Conservation (phyloP, 1,140 invertebrate species). For the Zeugodacus cucurbitae region DNA sequence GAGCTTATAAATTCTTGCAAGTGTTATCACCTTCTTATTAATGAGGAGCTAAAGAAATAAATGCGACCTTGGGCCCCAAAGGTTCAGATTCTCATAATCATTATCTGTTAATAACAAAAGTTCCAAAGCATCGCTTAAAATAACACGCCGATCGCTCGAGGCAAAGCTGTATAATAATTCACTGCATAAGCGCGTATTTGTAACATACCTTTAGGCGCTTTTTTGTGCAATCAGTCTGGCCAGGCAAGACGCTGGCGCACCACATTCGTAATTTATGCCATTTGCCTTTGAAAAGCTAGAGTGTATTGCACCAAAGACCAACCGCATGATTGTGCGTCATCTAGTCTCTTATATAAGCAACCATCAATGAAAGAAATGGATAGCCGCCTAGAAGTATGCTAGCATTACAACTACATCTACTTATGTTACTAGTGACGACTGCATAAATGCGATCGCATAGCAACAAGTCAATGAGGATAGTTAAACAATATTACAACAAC, state of each 20-base stretch:
- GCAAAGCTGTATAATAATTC: too few relatives aligned
- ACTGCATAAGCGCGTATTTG: background rate
- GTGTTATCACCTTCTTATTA: too few relatives aligned
- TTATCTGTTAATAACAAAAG: too few relatives aligned
- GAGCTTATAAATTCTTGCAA: too few relatives aligned
- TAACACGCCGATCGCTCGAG: too few relatives aligned
- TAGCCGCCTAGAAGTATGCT: background rate
- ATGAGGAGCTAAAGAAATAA: too few relatives aligned
- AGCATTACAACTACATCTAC: background rate
- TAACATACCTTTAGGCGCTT: background rate
- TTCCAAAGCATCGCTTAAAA: too few relatives aligned
- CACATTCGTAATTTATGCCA: background rate
- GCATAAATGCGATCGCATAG: background rate
- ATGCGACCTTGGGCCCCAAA: too few relatives aligned
- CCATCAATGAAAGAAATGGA: background rate
- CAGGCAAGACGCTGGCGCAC: background rate
- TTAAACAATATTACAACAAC: background rate
- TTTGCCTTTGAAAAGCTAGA: background rate
- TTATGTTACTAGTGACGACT: background rate
- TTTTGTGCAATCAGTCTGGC: conserved; percentile 4
- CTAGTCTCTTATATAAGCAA: background rate
- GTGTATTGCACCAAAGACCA: background rate
- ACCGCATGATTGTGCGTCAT: background rate
- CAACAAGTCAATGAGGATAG: background rate
- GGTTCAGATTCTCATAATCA: too few relatives aligned